Percentiles rank a stretch among this genome's conserved stretches.
Evolutionary conservation across 2,888 invertebrate species (phyloP).

Genomic region (Cetonia aurata): DNA sequence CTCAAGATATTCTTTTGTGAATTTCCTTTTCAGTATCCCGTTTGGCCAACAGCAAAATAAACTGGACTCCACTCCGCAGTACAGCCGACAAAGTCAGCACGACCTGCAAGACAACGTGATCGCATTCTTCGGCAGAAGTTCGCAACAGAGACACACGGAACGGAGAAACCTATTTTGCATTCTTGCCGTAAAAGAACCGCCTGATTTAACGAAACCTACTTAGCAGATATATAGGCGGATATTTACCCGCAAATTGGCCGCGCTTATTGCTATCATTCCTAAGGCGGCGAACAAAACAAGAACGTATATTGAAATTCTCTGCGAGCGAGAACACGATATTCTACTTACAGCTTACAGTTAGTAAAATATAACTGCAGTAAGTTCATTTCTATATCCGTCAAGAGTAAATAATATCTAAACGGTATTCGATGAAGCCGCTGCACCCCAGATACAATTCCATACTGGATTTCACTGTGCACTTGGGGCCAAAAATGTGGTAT

Average conservation of each 20-base stretch:
- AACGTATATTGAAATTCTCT: no score
- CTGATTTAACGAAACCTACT: slow-evolving; percentile 26
- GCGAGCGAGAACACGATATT: no score
- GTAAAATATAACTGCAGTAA: no score
- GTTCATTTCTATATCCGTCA: no score
- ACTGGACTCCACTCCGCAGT: slow-evolving; percentile 1
- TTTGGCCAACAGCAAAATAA: neutral
- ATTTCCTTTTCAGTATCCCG: neutral
- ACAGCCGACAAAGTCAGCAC: slow-evolving; percentile 11
- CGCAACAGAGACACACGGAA: slow-evolving; percentile 13
- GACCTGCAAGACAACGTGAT: slow-evolving; percentile 13
- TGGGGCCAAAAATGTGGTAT: no score
- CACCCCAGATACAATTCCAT: no score
- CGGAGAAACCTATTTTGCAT: slow-evolving; percentile 30
- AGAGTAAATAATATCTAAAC: no score
- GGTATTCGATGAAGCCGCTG: no score
- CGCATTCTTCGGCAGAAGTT: slow-evolving; percentile 33
- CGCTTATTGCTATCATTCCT: neutral
- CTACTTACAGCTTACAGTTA: no score
- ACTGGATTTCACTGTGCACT: no score
- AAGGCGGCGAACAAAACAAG: no score
- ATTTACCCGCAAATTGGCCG: neutral
- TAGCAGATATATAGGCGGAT: slow-evolving; percentile 1
- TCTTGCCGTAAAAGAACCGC: slow-evolving; percentile 21
- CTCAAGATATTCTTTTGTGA: neutral